Conservation (phyloP, 2,888 invertebrate species). For the Chymomyza amoena region DNA sequence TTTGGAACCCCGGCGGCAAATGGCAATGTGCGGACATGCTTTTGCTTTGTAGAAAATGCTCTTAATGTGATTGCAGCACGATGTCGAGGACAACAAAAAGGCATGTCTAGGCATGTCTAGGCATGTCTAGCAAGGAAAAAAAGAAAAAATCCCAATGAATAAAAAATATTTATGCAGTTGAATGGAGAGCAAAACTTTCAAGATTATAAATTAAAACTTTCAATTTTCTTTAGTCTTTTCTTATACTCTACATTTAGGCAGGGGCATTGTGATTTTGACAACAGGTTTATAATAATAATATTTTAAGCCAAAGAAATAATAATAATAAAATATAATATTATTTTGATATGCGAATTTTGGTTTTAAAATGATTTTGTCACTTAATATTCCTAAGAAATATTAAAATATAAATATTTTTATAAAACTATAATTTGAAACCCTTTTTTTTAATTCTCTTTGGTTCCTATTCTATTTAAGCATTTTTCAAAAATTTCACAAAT, state of each 20-base stretch:
- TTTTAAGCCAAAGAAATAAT: too few relatives aligned
- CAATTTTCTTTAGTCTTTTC: constrained; percentile 54
- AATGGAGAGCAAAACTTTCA: constrained; percentile 54
- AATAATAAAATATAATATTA: too few relatives aligned
- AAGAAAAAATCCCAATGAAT: constrained; percentile 27
- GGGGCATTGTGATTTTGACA: background rate
- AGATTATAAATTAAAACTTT: constrained; percentile 74
- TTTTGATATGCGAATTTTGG: too few relatives aligned
- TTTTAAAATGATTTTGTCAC: too few relatives aligned
- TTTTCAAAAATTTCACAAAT: too few relatives aligned
- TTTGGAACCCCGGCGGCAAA: background rate
- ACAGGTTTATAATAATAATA: background rate
- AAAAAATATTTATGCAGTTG: constrained; percentile 66
- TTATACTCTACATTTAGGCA: background rate
- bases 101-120: background rate
- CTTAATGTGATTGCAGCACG: constrained; percentile 69
- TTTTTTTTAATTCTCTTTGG: too few relatives aligned
- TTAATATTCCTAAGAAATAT: too few relatives aligned
- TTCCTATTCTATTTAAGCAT: too few relatives aligned
- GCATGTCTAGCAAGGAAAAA: background rate
- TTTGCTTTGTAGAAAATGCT: constrained; percentile 48
- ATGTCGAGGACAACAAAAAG: constrained; percentile 30
- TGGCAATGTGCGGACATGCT: background rate
- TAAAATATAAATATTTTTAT: too few relatives aligned
- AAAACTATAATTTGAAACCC: too few relatives aligned